These are phyloP conservation scores for Chloebia gouldiae DNA, from an alignment of 2,113 vertebrate genomes.

Conservation along the genomic window DNA sequence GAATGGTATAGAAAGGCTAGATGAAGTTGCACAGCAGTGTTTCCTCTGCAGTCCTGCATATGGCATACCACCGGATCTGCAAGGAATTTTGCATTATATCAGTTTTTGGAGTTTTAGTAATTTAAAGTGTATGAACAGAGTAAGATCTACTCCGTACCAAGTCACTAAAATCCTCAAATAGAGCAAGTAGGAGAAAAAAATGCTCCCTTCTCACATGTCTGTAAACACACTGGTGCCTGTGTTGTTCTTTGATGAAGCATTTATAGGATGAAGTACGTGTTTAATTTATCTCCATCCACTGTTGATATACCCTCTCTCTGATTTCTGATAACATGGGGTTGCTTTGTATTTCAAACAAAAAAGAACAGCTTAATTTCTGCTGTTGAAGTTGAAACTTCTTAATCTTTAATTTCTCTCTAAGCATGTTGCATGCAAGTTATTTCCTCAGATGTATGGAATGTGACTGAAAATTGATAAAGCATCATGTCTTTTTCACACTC, in stretches of 20 bases:
- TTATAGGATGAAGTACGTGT: neutral
- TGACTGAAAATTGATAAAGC: neutral
- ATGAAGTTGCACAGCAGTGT: neutral
- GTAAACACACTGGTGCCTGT: neutral
- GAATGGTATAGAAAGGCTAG: neutral
- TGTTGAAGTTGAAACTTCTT: neutral
- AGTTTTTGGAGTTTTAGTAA: neutral
- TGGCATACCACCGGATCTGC: neutral
- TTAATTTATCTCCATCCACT: neutral
- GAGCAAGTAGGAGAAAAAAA: neutral
- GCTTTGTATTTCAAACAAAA: neutral
- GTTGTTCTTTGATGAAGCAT: neutral
- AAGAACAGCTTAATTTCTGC: neutral
- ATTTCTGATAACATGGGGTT: neutral
- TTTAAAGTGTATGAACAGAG: neutral
- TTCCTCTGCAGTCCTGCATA: neutral
- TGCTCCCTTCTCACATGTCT: neutral
- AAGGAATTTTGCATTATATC: neutral
- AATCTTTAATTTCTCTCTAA: neutral
- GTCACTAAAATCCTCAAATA: neutral
- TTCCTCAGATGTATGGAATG: neutral
- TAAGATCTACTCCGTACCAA: neutral
- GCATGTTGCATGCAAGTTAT: neutral
- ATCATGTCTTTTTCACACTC: neutral
- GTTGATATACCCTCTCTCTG: neutral